phyloP scores from a whole-genome alignment of 2,113 vertebrate genomes.

The Neogobius melanostomus region DNA sequence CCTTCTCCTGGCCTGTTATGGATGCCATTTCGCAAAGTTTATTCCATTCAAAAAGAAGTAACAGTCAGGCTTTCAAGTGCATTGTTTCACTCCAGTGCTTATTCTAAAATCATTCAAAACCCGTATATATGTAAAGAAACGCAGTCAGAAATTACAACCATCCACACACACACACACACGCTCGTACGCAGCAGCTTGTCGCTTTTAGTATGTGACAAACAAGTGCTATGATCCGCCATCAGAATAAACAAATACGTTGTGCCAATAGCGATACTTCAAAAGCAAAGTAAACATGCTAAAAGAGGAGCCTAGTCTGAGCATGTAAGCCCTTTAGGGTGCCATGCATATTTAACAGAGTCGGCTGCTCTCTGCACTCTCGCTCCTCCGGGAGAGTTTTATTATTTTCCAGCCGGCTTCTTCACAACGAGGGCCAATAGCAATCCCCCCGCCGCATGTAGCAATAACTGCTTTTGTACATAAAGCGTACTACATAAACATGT shows the following conservation, averaged over 20 bases:
- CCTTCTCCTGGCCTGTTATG: too few species aligned
- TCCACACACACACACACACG: background rate
- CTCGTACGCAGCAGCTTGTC: background rate
- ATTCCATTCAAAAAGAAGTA: too few species aligned
- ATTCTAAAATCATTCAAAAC: too few species aligned
- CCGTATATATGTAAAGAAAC: background rate
- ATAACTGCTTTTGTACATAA: background rate
- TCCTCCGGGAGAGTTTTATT: conserved; percentile 8
- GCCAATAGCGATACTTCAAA: background rate
- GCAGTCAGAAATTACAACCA: background rate
- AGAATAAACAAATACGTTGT: background rate
- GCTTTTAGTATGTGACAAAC: background rate
- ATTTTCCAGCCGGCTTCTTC: background rate
- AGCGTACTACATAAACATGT: background rate
- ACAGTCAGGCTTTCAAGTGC: too few species aligned
- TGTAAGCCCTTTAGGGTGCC: background rate
- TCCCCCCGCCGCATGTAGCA: background rate
- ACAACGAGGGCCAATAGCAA: conserved; percentile 4
- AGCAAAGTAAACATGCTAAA: background rate
- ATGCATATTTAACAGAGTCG: background rate
- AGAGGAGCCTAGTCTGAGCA: background rate
- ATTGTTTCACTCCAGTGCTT: too few species aligned
- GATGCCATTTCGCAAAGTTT: too few species aligned
- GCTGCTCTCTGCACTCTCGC: background rate
- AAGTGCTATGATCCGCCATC: background rate